Base-by-base conservation (phyloP, 2,888 invertebrate genomes). In the Sarcophaga variegata region DNA sequence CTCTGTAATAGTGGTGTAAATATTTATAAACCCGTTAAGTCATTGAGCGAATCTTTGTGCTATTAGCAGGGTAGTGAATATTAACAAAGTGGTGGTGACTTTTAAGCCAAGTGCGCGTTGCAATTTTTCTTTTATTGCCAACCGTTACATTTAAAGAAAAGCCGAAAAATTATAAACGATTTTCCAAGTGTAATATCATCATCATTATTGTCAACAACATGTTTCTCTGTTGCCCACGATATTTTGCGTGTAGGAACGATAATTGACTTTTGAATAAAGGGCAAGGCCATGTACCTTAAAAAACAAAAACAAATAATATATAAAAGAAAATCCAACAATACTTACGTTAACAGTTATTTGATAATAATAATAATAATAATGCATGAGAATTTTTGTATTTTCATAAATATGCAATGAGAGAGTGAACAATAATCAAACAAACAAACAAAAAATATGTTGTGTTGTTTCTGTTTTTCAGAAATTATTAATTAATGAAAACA, bases 201-300 rank as follows among this genome's bases (percentile, higher is more conserved):
- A 74, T 79, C 78, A 63, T 22, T 54, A 54, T 62, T 64, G 75
- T 64, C 59, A 49, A 47, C 8, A 75, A 54, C 79, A 75, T 80
- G 59, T 54, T 47, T 64, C 47, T 54, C 20, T 47, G 8, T 45
- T 45, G 67, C 37, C 45, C 47, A 54, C 54, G 54, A 17, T 54
- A 54, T 14, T 54, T 37, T 37, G 37, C 37, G 37, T 37, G 37
- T 37, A 37, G 10, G 8, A 37, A 37, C 3, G 37, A 12, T 49
- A 62, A 62, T 60, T 11, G 59, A 64, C 20, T 45, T 20, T 49
- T 64, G 37, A 27, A n/a, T 70, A 59, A 84, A 85, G 81, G 76
- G 60, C 80, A 81, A 81, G 84, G 84, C 25, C 76, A 75, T 66
- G 75, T 12, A 75, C 70, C 75, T 20, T 75, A n/a, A 37, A 12